Base-by-base conservation (phyloP, 1,140 invertebrate species). In the Meteorus sp. region DNA sequence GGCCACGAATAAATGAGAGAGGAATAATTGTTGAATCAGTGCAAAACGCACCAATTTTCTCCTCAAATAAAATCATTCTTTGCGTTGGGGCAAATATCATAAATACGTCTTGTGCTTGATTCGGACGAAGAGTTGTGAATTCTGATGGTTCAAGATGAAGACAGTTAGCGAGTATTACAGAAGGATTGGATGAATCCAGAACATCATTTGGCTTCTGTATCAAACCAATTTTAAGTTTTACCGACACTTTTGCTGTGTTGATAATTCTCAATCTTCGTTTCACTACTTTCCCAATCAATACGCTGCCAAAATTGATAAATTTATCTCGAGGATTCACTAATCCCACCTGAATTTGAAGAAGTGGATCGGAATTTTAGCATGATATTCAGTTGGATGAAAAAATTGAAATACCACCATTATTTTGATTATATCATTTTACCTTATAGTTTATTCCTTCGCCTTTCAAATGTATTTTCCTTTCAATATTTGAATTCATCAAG, bases 361-460 rank as follows among this genome's bases (percentile, higher is more conserved):
- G n/a, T n/a, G n/a, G n/a, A n/a, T n/a, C n/a, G n/a, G n/a, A n/a
- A n/a, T n/a, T n/a, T n/a, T n/a, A n/a, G n/a, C n/a, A n/a, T n/a
- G n/a, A n/a, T n/a, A n/a, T n/a, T n/a, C n/a, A n/a, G n/a, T n/a
- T n/a, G n/a, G n/a, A n/a, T n/a, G n/a, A n/a, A n/a, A n/a, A n/a
- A n/a, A n/a, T n/a, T 22, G 0, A 45, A 56, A 8, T n/a, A 9
- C 27, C 15, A 31, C 25, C 20, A 35, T 3, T 15, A 8, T 13
- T 25, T 56, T 51, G 15, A 4, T 2, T 29, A 39, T 48, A n/a
- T 37, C 11, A n/a, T 7, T 13, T 54, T 58, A 73, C 73, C 41
- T 68, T 71, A 33, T 71, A 64, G 0, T 56, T 22, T 15, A 78
- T 75, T 17, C 76, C 78, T 69, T 81, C 71, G 17, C 80, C 80